phyloP scores from a whole-genome alignment of 2,888 invertebrate species.

The Sarcophaga variegata region DNA sequence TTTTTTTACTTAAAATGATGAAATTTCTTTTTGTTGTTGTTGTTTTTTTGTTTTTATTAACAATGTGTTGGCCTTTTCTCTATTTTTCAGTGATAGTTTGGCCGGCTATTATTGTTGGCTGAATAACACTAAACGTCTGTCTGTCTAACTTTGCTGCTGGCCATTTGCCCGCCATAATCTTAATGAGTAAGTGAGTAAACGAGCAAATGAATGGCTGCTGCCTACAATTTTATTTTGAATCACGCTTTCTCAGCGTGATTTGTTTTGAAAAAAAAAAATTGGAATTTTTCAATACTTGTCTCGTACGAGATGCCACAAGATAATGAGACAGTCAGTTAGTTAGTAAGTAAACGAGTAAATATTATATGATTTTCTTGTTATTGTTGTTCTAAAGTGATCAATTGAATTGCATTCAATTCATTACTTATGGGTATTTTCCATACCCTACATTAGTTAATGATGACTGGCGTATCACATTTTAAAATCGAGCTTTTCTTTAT shows the following conservation, averaged over 20 bases:
- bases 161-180: constrained; percentile 2
- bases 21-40: not conserved
- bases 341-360: too few relatives aligned
- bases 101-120: not conserved
- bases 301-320: not conserved
- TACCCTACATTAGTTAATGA: constrained; percentile 26
- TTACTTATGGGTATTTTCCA: constrained; percentile 21
- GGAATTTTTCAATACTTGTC: constrained; percentile 48
- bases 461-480: too few relatives aligned
- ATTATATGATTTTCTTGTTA: too few relatives aligned
- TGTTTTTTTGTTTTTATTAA: not conserved
- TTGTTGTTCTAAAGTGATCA: constrained; percentile 11
- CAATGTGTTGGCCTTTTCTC: constrained; percentile 19
- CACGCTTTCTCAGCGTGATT: constrained; percentile 66
- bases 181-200: not conserved
- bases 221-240: constrained; percentile 45
- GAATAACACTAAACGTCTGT: not conserved
- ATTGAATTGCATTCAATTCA: not conserved
- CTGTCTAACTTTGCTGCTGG: constrained; percentile 8
- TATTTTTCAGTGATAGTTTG: constrained; percentile 19
- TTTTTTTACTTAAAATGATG: constrained; percentile 22
- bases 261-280: constrained; percentile 60
- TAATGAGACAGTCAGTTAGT: too few relatives aligned
- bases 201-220: not conserved
- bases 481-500: too few relatives aligned